Base-by-base conservation (phyloP, 1,140 invertebrate species). In the Himalopsyche phryganea region DNA sequence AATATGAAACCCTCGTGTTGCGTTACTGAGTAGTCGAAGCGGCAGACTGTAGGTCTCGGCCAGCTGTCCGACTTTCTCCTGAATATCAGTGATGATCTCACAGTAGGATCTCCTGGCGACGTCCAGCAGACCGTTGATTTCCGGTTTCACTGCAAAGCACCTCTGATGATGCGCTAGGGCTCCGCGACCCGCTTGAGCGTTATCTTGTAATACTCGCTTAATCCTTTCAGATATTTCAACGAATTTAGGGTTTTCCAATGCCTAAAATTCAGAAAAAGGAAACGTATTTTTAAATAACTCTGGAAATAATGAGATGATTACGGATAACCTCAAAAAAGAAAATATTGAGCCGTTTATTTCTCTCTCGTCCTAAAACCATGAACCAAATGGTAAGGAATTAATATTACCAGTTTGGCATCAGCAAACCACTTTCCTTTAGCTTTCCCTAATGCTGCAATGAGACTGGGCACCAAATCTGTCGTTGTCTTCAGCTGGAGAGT, bases 121-220 rank as follows among this genome's bases (percentile, higher is more conserved):
- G 71, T 94, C 91, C 49, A 94, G 71, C 35, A 90, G 73, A 1
- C 84, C 85, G 66, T 86, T 89, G 19, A 90, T 78, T 15, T 84
- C 82, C 15, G 81, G 77, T 74, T 88, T 92, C 1, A 96, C 85
- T 23, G 91, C 90, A 74, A 92, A 93, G 69, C 88, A 90, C 32
- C 91, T 81, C 74, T 94, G 90, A 53, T 87, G 80, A 48, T 80
- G 82, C 1, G 88, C 89, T 70, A 84, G 83, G n/a, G 85, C 78
- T 18, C 82, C 83, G 66, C 80, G 83, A 18, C 82, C 82, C 40
- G 74, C 59, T 50, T 80, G 73, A 2, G 85, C 83, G 66, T 93
- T 88, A 49, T 87, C 82, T 73, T 90, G 83, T 48, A 96, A 82
- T 0, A 90, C 78, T 47, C 78, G 75, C 11, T 80, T 70, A 51